phyloP scores from a whole-genome alignment of 2,113 vertebrate species.

The Microcebus murinus region DNA sequence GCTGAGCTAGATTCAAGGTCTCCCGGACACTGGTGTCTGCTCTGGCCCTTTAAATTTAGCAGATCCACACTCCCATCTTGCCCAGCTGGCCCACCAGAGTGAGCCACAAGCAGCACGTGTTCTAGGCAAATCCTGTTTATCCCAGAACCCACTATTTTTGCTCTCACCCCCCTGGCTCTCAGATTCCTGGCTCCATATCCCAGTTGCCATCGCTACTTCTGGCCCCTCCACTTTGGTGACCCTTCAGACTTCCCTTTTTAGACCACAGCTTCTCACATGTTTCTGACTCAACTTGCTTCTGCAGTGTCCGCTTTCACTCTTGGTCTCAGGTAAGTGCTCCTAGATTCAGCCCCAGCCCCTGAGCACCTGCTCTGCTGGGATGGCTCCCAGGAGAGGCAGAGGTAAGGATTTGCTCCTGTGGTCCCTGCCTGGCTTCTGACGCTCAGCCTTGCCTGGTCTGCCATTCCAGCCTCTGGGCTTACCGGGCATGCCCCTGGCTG shows the following conservation, averaged over 20 bases:
- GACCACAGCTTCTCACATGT: constrained; percentile 4
- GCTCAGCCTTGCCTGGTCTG: background rate
- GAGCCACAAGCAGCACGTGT: background rate
- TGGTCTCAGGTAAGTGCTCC: background rate
- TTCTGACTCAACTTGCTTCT: constrained; percentile 55
- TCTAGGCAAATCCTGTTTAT: constrained; percentile 34
- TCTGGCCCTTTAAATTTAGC: constrained; percentile 47
- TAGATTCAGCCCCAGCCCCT: background rate
- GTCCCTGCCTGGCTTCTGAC: background rate
- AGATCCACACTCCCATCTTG: background rate
- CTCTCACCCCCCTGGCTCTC: constrained; percentile 51
- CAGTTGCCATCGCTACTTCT: constrained; percentile 34
- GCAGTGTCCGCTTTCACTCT: background rate
- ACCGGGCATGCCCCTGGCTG: background rate
- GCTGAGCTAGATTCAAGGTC: background rate
- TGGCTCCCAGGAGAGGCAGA: background rate
- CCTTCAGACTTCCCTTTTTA: constrained; percentile 57
- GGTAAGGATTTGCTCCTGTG: background rate
- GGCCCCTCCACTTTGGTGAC: constrained; percentile 6
- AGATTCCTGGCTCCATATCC: constrained; percentile 60
- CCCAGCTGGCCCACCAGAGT: background rate
- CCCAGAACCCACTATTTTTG: constrained; percentile 64
- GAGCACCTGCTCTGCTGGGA: background rate
- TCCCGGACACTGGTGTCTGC: background rate
- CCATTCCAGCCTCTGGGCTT: background rate